Evolutionary conservation across 1,140 invertebrate genomes (phyloP), one percentile per base, ranked within the genome.

Genomic region (Papilio xuthus): DNA sequence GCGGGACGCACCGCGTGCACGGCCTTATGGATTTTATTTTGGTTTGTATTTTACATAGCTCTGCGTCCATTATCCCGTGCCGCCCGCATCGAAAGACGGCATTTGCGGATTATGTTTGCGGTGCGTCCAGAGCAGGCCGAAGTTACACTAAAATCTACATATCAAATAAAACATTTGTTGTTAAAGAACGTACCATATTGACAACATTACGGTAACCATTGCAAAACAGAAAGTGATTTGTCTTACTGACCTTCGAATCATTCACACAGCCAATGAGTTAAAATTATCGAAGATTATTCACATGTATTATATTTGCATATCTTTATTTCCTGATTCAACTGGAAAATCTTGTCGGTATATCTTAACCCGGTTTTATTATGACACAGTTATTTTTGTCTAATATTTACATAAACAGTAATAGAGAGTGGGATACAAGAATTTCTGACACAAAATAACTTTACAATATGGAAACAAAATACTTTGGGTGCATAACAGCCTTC

Each of bases 351-450:
- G 60, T 28, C 12, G 10, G 15, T 15, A 2, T 50, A 18, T 18
- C 1, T 4, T 7, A 15, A 67, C 13, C 60, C 26, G 26, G 60
- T 67, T 67, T 15, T 67, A 53, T 32, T 67, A 28, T 32, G 60
- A 67, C 60, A 67, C 26, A 60, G 56, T 67, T 67, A 67, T 67
- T 67, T 67, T 67, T 8, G 26, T 28, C 13, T 67, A 63, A 28
- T 7, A 32, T 63, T 56, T 63, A 18, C 60, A 63, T 63, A 63
- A 63, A 63, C 4, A 63, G 4, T 63, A 6, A 28, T 63, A 6
- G 20, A 28, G 60, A 32, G 4, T 26, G 9, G 53, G 56, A 0
- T 2, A 0, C 23, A 60, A 13, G 20, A 60, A 26, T n/a, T n/a
- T n/a, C n/a, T n/a, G n/a, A n/a, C n/a, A n/a, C n/a, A n/a, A n/a